Evolutionary conservation across 1,140 invertebrate species (phyloP), one percentile per base, ranked within the genome.

Genomic region (Cherax quadricarinatus): DNA sequence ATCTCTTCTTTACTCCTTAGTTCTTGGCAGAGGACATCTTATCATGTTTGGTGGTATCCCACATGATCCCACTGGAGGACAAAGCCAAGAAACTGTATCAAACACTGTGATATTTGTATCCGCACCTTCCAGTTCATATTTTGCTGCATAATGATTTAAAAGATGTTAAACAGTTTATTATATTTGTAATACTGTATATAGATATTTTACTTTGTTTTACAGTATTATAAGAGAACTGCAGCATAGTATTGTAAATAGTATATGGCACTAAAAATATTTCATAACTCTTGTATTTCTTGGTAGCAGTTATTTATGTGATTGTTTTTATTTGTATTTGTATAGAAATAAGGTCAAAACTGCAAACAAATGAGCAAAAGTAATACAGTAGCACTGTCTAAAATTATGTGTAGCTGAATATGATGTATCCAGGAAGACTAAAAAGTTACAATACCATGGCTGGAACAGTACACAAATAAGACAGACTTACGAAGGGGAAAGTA

Each of bases 41-140:
- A 97, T 99, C 81, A 97, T 99, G 95, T 99, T 99, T 96, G 98
- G 98, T 21, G 98, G 98, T 86, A 97, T 99, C 89, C 96, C 97
- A 93, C 98, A 98, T 95, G 97, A 98, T 95, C 92, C 92, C 21
- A 93, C 88, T 57, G 92, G 87, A 80, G 88, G 79, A 30, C 92
- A 88, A 48, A 81, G 75, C 49, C 92, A 93, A 75, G 92, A 93
- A 78, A 85, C 82, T 60, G 92, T 86, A 66, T 93, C 92, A 16
- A 93, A 93, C 78, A 18, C 87, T 86, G 87, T 89, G 62, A 89
- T 79, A 81, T 93, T 89, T 82, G 66, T 93, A 41, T 89, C 92
- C 0, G 92, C 92, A 30, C 92, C 92, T 53, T 85, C 66, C 60
- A 86, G 75, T 81, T 91, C 90, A 60, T 91, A 81, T 70, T 86